Evolutionary conservation across 1,140 invertebrate species (phyloP), one percentile per base, ranked within the genome.

Genomic region (Maniola jurtina): DNA sequence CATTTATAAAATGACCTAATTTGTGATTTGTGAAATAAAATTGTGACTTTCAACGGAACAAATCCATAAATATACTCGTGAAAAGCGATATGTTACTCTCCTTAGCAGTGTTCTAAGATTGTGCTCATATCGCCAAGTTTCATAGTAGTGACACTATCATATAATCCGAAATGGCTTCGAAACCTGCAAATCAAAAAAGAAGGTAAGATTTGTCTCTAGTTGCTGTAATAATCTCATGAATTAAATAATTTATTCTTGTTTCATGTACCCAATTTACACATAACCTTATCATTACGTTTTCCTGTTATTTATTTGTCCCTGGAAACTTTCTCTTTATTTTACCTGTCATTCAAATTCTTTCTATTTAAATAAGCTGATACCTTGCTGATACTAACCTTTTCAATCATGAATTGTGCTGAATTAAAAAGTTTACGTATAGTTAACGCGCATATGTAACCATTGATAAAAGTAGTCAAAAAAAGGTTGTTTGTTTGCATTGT

Each of bases 21-120:
- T 84, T 77, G 81, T 81, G 79, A 76, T 82, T 72, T 76, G 72
- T 83, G 76, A 79, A 66, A 84, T 66, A 77, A 73, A 75, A 76
- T 77, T 73, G 79, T 84, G 79, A 63, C 73, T 67, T 61, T 70
- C 64, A 71, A 59, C 50, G 50, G 75, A 76, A 78, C 55, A 81
- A 85, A 74, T 74, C 61, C 56, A 61, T 75, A 68, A 38, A 69
- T 25, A 68, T 70, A 67, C 78, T 73, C 72, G 79, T 81, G 75
- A 69, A 80, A 81, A 80, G 84, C 88, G 86, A 91, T 91, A 82
- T 88, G 87, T 84, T 90, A 88, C 89, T 86, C 80, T 91, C 89
- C 90, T 91, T 90, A 77, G 89, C 90, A 91, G 88, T 91, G 90
- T 89, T 84, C 88, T 90, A 85, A 91, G 90, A 91, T 86, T 91